Evolutionary conservation across 2,888 invertebrate genomes (phyloP).

Genomic region (Eupithecia abbreviata): DNA sequence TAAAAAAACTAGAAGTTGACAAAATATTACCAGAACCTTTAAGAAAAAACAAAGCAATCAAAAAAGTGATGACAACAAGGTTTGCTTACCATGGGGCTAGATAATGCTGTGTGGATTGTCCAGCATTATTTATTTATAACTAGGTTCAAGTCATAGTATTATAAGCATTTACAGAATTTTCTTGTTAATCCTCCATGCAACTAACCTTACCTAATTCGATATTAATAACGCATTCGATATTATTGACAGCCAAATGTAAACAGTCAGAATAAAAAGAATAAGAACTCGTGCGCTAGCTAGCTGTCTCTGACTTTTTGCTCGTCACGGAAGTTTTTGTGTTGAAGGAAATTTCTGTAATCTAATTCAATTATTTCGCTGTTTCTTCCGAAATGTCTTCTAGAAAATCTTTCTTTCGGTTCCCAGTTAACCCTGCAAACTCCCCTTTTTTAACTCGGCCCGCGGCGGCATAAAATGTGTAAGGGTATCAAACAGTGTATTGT

Average conservation of each 20-base stretch:
- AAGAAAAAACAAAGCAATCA: too few relatives aligned
- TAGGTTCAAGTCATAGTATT: too few relatives aligned
- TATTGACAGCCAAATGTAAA: background rate
- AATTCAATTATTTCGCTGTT: constrained; percentile 69
- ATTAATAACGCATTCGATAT: background rate
- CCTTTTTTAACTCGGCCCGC: constrained; percentile 49
- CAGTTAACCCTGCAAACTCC: constrained; percentile 50
- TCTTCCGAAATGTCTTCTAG: constrained; percentile 66
- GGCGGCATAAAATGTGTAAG: constrained; percentile 65
- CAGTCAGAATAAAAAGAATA: background rate
- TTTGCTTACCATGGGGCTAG: too few relatives aligned
- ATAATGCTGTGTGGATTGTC: too few relatives aligned
- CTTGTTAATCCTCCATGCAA: background rate
- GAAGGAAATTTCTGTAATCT: constrained; percentile 78
- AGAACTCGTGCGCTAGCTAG: background rate
- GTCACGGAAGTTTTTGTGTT: constrained; percentile 79
- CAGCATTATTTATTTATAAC: too few relatives aligned
- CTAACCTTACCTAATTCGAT: background rate
- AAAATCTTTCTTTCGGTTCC: constrained; percentile 51
- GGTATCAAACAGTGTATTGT: constrained; percentile 66
- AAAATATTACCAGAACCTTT: too few relatives aligned
- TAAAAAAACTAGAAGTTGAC: too few relatives aligned
- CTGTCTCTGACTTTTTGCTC: constrained; percentile 74
- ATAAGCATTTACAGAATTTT: background rate
- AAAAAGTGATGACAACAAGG: too few relatives aligned